These are phyloP conservation scores for Plecturocebus donacophilus DNA, from an alignment of 2,113 vertebrate species.

Conservation along the genomic window DNA sequence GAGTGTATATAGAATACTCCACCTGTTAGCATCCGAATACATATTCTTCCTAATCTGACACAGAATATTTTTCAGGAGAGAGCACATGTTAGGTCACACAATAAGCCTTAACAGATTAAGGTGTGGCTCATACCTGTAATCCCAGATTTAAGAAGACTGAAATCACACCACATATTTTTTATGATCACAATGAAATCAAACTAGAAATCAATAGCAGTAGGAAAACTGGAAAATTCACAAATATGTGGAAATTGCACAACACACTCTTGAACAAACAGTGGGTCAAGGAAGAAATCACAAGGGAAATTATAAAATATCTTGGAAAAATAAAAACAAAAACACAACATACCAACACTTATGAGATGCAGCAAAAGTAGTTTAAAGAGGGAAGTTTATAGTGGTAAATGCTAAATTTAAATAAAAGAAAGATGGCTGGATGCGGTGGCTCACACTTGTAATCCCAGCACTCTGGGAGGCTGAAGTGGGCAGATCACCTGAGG, in stretches of 20 bases:
- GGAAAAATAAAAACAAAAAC: neutral
- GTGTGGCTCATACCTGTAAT: too few species aligned
- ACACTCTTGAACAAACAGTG: neutral
- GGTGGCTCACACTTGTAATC: too few species aligned
- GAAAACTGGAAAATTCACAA: neutral
- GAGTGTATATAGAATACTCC: neutral
- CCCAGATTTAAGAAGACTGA: neutral
- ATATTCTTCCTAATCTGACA: neutral
- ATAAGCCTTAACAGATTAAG: neutral
- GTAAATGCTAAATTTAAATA: neutral
- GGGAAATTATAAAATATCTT: neutral
- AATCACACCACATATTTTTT: neutral
- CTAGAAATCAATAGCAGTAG: neutral
- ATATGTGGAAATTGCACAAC: neutral
- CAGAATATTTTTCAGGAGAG: neutral
- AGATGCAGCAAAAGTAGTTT: neutral
- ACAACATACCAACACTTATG: neutral
- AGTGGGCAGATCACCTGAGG: too few species aligned
- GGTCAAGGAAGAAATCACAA: neutral
- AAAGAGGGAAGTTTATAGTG: neutral
- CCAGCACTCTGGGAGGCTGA: too few species aligned
- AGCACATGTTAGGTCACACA: neutral
- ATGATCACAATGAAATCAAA: neutral
- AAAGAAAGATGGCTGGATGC: neutral
- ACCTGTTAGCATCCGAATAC: neutral